These are phyloP conservation scores for Chorisops tibialis DNA, from an alignment of 2,888 invertebrate genomes.

Conservation along the genomic window DNA sequence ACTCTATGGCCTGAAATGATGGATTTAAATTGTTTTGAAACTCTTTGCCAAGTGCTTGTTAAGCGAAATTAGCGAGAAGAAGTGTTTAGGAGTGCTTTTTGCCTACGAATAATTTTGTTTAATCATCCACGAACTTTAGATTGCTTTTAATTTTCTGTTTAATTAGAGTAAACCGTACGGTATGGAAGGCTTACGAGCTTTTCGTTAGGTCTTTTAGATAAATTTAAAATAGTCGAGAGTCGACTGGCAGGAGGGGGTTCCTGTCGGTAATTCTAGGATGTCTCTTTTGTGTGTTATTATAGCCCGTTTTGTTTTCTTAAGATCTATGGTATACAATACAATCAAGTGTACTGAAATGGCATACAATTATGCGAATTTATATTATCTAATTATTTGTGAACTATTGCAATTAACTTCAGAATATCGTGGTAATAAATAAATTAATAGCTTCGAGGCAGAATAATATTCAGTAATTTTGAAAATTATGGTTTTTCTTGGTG, in stretches of 20 bases:
- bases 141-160: constrained; percentile 23
- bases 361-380: constrained; percentile 19
- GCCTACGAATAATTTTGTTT: background rate
- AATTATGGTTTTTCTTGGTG: no score
- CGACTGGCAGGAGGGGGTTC: no score
- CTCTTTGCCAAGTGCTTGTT: constrained; percentile 30
- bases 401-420: constrained; percentile 21
- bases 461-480: no score
- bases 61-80: constrained; percentile 29
- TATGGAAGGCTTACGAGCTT: background rate
- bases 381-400: constrained; percentile 24
- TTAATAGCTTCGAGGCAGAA: no score
- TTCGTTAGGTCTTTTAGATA: no score
- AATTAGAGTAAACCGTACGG: constrained; percentile 4
- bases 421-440: background rate
- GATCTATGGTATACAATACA: no score
- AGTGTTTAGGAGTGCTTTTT: constrained; percentile 14
- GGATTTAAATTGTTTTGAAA: constrained; percentile 31
- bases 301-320: no score
- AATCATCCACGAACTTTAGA: constrained; percentile 14
- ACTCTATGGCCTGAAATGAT: constrained; percentile 25
- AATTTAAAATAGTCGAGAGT: no score
- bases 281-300: no score
- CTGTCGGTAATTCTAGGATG: no score
- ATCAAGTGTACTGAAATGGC: background rate